These are phyloP conservation scores for Pyrrhosoma nymphula DNA, from an alignment of 2,888 invertebrate species.

Conservation along the genomic window DNA sequence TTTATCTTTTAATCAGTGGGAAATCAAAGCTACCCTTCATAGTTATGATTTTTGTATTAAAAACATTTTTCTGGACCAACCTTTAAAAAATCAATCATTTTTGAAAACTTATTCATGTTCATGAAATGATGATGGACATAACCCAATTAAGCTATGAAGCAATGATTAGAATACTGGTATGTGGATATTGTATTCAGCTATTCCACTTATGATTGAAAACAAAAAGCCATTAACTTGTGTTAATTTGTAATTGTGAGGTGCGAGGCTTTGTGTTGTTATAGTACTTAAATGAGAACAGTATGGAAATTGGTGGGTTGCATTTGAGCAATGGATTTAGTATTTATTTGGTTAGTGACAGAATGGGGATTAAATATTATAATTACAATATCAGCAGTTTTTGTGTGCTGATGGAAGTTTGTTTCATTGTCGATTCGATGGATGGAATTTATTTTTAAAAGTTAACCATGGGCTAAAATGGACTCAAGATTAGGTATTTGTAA, in stretches of 20 bases:
- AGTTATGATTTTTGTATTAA: slow-evolving; percentile 49
- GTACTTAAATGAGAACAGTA: slow-evolving; percentile 58
- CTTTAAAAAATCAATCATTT: slow-evolving; percentile 47
- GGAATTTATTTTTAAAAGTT: slow-evolving; percentile 44
- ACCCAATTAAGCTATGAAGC: slow-evolving; percentile 47
- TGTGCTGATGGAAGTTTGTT: slow-evolving; percentile 73
- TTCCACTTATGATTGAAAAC: slow-evolving; percentile 50
- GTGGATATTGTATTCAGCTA: slow-evolving; percentile 45
- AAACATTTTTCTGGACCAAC: slow-evolving; percentile 58
- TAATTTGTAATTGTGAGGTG: slow-evolving; percentile 57
- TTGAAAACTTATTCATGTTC: slow-evolving; percentile 37
- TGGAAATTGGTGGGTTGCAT: slow-evolving; percentile 64
- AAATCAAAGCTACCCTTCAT: slow-evolving; percentile 49
- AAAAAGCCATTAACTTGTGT: slow-evolving; percentile 37
- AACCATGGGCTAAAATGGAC: slow-evolving; percentile 44
- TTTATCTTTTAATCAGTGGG: slow-evolving; percentile 48
- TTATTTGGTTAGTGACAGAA: slow-evolving; percentile 78
- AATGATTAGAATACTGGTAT: slow-evolving; percentile 44
- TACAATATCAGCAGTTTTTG: slow-evolving; percentile 77
- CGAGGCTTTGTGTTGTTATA: slow-evolving; percentile 52
- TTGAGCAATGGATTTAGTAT: slow-evolving; percentile 74
- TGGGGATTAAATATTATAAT: slow-evolving; percentile 77
- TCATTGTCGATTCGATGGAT: slow-evolving; percentile 13
- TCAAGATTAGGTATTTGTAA: slow-evolving; percentile 32
- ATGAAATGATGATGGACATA: slow-evolving; percentile 37